Conservation (phyloP, 64 coral and sea anemone genomes). For the Dendrophyllia cribrosa region DNA sequence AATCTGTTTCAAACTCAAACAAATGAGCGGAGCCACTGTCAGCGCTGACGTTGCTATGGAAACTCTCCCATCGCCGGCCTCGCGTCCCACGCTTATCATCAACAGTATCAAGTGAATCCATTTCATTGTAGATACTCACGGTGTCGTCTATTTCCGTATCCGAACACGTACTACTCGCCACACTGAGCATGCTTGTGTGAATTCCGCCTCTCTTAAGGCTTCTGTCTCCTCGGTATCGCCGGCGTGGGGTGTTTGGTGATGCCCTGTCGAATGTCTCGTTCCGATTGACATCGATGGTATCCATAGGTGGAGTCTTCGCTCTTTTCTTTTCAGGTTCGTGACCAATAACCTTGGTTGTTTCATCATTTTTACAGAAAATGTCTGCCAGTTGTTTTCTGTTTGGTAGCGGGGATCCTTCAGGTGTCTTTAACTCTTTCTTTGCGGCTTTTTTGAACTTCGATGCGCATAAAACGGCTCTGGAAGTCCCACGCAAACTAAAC, state of each 20-base stretch:
- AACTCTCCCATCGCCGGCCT: slow-evolving; percentile 88
- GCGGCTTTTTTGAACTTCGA: slow-evolving; percentile 21
- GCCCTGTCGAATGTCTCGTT: not conserved
- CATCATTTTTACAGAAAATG: not conserved
- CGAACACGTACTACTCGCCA: slow-evolving; percentile 74
- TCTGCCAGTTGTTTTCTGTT: not conserved
- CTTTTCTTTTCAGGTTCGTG: not conserved
- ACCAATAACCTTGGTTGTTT: not conserved
- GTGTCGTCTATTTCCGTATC: slow-evolving; percentile 80
- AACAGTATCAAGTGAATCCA: slow-evolving; percentile 12
- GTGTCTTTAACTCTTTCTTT: not conserved
- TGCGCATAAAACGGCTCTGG: slow-evolving; percentile 22
- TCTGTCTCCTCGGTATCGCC: slow-evolving; percentile 22
- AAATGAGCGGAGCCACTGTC: slow-evolving; percentile 95
- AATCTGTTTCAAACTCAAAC: slow-evolving; percentile 92
- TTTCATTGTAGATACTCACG: slow-evolving; percentile 52
- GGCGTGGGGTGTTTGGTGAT: not conserved
- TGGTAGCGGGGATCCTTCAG: not conserved
- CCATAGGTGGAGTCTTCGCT: not conserved
- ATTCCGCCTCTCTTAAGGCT: slow-evolving; percentile 35
- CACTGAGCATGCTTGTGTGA: slow-evolving; percentile 87
- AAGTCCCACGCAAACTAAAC: slow-evolving; percentile 2
- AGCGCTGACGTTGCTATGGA: slow-evolving; percentile 95
- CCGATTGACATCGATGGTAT: not conserved
- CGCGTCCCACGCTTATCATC: slow-evolving; percentile 5